Evolutionary conservation across 2,888 invertebrate genomes (phyloP).

Genomic region (Belgica antarctica): DNA sequence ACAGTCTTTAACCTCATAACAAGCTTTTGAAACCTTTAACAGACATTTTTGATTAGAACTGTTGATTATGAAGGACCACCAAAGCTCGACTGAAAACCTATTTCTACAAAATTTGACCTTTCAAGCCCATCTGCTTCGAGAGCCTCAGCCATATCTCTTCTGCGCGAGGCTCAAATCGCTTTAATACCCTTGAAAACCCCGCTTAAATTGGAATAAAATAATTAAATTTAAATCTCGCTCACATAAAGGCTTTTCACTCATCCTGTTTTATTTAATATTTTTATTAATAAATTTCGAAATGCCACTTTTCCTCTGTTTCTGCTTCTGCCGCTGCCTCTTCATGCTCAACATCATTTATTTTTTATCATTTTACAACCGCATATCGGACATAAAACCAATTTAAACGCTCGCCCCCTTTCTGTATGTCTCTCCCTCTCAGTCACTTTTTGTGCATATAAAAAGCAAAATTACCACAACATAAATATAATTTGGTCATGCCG

Average conservation of each 20-base stretch:
- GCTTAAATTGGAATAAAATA: neutral
- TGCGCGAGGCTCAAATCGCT: neutral
- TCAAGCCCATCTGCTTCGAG: too few species aligned
- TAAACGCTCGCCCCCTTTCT: too few species aligned
- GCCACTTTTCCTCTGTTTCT: too few species aligned
- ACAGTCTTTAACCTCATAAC: too few species aligned
- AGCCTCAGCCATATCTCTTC: neutral
- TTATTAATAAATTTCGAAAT: neutral
- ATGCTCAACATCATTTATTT: conserved; percentile 27
- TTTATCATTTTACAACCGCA: conserved; percentile 21
- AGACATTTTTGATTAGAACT: too few species aligned
- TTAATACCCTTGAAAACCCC: neutral
- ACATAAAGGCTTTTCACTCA: neutral
- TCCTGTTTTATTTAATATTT: neutral
- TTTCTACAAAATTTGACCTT: too few species aligned
- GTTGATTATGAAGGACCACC: too few species aligned
- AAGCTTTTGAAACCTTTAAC: too few species aligned
- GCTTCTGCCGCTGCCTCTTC: neutral
- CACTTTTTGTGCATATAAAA: neutral
- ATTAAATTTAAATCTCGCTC: conserved; percentile 15
- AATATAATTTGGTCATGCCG: conserved; percentile 35
- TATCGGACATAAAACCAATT: conserved; percentile 35
- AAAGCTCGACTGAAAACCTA: too few species aligned
- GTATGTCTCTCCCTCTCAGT: conserved; percentile 8
- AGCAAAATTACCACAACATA: conserved; percentile 24